Conservation (phyloP, 2,797 vertebrate genomes). For the Acipenser transmontanus region DNA sequence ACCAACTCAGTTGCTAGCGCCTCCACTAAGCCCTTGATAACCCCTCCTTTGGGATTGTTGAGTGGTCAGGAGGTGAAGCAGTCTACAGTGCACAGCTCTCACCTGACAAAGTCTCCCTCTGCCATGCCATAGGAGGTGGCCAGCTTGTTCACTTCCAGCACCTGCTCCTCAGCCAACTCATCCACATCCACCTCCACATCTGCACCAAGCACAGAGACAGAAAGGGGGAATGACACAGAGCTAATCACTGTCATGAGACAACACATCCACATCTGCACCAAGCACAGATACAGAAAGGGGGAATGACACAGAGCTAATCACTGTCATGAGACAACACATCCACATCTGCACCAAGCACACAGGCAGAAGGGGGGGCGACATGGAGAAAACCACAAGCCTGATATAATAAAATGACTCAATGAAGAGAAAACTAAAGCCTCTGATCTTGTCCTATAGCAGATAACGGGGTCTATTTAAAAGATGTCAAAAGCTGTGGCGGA, state of each 20-base stretch:
- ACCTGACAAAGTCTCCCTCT: conserved; percentile 90
- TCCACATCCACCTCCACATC: conserved; percentile 96
- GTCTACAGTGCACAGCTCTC: conserved; percentile 12
- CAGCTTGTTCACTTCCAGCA: conserved; percentile 86
- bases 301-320: neutral
- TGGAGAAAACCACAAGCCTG: too few relatives aligned
- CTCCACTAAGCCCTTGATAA: too few relatives aligned
- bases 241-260: neutral
- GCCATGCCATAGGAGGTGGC: conserved; percentile 91
- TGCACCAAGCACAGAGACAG: conserved; percentile 30
- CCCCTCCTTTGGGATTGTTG: neutral
- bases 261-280: too few relatives aligned
- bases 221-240: neutral
- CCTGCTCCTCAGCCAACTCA: conserved; percentile 84
- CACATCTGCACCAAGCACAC: neutral
- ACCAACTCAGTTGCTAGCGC: too few relatives aligned
- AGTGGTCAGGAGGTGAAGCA: neutral
- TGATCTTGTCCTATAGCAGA: too few relatives aligned
- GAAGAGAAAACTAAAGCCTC: too few relatives aligned
- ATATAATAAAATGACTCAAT: too few relatives aligned
- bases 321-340: neutral
- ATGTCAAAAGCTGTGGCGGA: too few relatives aligned
- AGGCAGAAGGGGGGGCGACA: too few relatives aligned
- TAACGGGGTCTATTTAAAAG: too few relatives aligned
- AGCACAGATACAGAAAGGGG: neutral